These are phyloP conservation scores for Epinephelus moara DNA, from an alignment of 2,113 vertebrate genomes.

Conservation along the genomic window DNA sequence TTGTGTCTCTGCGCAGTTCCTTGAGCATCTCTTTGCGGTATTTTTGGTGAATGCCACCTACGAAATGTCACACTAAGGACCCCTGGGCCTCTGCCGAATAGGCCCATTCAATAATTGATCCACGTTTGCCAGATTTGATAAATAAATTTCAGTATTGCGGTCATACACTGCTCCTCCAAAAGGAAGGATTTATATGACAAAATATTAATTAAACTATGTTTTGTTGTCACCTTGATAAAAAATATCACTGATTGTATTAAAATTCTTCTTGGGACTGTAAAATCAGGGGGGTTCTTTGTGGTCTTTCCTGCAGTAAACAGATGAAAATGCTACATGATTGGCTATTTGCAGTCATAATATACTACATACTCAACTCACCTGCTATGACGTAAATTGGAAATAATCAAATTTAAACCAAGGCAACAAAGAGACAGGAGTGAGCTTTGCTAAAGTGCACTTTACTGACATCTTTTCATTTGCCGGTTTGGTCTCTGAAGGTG, in stretches of 20 bases:
- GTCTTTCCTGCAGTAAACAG: no score
- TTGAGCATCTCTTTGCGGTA: no score
- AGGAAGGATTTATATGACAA: neutral
- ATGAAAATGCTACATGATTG: no score
- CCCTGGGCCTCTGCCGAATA: no score
- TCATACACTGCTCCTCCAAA: neutral
- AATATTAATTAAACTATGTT: neutral
- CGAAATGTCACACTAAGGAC: no score
- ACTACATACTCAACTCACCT: no score
- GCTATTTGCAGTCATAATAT: neutral
- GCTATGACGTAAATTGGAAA: neutral
- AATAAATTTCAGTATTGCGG: neutral
- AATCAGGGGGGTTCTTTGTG: no score
- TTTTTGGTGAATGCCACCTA: no score
- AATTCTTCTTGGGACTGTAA: no score
- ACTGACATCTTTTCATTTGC: neutral
- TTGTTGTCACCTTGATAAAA: neutral
- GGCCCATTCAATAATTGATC: no score
- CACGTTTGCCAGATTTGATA: neutral
- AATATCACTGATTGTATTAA: neutral
- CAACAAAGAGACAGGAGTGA: neutral
- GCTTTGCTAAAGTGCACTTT: no score
- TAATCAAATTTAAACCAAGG: neutral
- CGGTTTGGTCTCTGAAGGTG: neutral
- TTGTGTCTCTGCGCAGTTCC: no score